phyloP scores from a whole-genome alignment of 2,113 vertebrate genomes.

The Actenoides hombroni region DNA sequence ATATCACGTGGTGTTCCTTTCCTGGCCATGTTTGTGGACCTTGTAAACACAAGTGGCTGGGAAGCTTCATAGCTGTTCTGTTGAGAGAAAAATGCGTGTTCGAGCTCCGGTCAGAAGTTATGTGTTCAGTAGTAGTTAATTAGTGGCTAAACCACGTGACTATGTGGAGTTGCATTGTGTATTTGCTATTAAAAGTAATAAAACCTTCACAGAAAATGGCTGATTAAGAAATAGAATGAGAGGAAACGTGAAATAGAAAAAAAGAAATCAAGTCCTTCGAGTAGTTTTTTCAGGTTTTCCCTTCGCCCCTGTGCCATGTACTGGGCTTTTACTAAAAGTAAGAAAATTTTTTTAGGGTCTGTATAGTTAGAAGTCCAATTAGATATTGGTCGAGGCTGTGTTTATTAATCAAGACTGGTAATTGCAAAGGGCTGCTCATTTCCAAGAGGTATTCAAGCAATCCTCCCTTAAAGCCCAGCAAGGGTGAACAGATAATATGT shows the following conservation, averaged over 20 bases:
- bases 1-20: background rate
- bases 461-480: background rate
- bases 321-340: background rate
- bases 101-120: background rate
- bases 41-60: background rate
- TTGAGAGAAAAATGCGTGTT: background rate
- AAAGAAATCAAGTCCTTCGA: background rate
- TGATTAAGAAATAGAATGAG: background rate
- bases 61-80: background rate
- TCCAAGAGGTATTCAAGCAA: background rate
- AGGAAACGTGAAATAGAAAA: background rate
- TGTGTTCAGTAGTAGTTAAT: background rate
- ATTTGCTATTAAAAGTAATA: background rate
- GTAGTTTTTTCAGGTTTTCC: background rate
- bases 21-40: background rate
- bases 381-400: background rate
- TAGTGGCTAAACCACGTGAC: background rate
- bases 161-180: background rate
- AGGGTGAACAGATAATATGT: background rate
- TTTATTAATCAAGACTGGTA: constrained; percentile 19
- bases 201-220: background rate
- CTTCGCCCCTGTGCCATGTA: background rate
- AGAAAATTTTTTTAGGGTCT: background rate
- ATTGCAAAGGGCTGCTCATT: background rate
- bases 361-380: background rate